Percentiles rank a stretch among this genome's conserved stretches.
Conservation (phyloP, 1,140 invertebrate genomes). For the Cherax quadricarinatus region DNA sequence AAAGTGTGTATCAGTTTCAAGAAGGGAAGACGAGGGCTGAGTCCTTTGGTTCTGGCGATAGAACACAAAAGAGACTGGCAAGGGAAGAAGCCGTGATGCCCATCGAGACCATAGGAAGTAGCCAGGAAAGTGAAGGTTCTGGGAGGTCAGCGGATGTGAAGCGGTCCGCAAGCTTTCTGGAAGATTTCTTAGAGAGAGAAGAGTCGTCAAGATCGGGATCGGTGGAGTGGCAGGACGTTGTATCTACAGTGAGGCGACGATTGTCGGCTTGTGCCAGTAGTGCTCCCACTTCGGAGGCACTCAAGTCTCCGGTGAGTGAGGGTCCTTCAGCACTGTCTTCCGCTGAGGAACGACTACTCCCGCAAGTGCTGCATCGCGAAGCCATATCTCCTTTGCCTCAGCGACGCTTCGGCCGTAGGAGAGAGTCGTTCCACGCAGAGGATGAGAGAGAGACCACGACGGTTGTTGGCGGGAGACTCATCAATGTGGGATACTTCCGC, state of each 20-base stretch:
- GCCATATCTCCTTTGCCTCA: background rate
- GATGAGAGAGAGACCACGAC: background rate
- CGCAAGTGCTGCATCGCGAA: background rate
- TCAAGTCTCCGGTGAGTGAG: background rate
- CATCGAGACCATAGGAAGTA: background rate
- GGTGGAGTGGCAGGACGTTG: slow-evolving; percentile 50
- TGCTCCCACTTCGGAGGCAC: background rate
- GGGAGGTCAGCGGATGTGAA: background rate
- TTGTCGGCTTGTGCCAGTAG: slow-evolving; percentile 17
- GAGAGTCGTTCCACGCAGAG: slow-evolving; percentile 2
- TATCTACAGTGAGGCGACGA: slow-evolving; percentile 45
- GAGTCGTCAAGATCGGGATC: slow-evolving; percentile 26
- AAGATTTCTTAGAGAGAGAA: slow-evolving; percentile 21
- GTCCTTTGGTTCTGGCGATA: background rate
- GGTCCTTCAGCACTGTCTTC: background rate
- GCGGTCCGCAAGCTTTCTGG: slow-evolving; percentile 16
- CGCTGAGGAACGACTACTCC: background rate
- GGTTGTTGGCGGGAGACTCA: slow-evolving; percentile 19
- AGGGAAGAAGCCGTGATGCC: background rate
- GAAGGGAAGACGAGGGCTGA: background rate
- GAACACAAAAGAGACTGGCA: background rate
- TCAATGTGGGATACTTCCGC: slow-evolving; percentile 63
- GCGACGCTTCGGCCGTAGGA: background rate
- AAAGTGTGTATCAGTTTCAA: background rate
- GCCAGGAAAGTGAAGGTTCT: background rate